A percentile compares a stretch with the other conserved stretches of the same genome.
Conservation (phyloP, 2,113 vertebrate genomes). For the Python bivittatus region DNA sequence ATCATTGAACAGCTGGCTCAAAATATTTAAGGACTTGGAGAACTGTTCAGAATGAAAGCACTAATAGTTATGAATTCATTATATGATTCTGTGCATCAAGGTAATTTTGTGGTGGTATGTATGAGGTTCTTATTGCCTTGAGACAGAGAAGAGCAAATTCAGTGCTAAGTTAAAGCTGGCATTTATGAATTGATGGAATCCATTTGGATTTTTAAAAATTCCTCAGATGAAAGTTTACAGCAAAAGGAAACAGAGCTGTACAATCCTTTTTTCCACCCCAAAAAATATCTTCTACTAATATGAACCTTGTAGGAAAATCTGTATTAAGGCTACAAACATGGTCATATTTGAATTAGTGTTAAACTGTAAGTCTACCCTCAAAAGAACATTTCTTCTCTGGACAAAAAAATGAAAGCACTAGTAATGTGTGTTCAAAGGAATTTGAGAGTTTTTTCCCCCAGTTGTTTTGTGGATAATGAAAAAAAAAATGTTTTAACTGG, state of each 20-base stretch:
- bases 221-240: not conserved
- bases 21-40: not conserved
- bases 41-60: not conserved
- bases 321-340: not conserved
- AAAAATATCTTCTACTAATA: not conserved
- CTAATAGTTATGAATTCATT: not conserved
- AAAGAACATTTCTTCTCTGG: not conserved
- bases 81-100: too few relatives aligned
- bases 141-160: not conserved
- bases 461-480: constrained; percentile 10
- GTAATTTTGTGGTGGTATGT: not conserved
- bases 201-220: not conserved
- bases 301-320: not conserved
- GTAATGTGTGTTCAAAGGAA: not conserved
- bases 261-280: not conserved
- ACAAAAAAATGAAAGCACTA: constrained; percentile 17
- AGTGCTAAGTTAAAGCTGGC: not conserved
- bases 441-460: not conserved
- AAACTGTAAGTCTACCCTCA: not conserved
- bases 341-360: not conserved
- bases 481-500: constrained; percentile 32
- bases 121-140: not conserved
- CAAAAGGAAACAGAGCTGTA: not conserved
- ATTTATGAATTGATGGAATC: not conserved
- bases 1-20: not conserved